Evolutionary conservation across 2,888 invertebrate genomes (phyloP), one percentile per base, ranked within the genome.

Genomic region (Drosophila tripunctata): DNA sequence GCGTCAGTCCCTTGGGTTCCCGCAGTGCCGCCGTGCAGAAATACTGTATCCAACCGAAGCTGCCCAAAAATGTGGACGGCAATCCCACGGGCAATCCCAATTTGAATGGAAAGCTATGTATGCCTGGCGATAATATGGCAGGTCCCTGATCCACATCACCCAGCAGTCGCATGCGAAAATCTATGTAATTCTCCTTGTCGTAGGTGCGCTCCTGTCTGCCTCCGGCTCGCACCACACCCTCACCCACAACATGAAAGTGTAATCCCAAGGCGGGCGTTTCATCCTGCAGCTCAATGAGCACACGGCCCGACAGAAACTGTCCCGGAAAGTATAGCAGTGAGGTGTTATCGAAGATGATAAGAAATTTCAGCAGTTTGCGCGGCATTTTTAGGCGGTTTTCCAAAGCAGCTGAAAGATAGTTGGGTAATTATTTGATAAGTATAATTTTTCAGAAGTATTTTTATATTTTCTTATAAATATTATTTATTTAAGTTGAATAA

Each of bases 21-120:
- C 97, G 92, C 14, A 97, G 92, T 0, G 97, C 97, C 15, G 97
- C 96, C 91, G 97, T 97, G 89, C 97, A 98, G 90, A 95, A 98
- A 92, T 97, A 98, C 91, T 98, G 98, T 43, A 98, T 97, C 97
- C 97, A 98, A 45, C 98, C 98, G 87, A 97, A 97, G 72, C 97
- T 97, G 27, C 98, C 98, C 12, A 98, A 93, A 91, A 98, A 98
- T 35, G 98, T 98, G 2, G 98, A 98, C 0, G 98, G 98, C 54
- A 98, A 92, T 0, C 97, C 98, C 87, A 96, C 93, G 0, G 98
- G 98, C 36, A 98, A 92, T 2, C 98, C 98, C 63, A 98, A 92
- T 92, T 98, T 98, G 91, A 98, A 98, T 3, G 98, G 98, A 91
- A 98, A 98, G 91, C 97, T 97, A 92, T 98, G 98, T 87, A 98